Conservation (phyloP, 2,888 invertebrate genomes). For the Sminthurinus aureus region DNA sequence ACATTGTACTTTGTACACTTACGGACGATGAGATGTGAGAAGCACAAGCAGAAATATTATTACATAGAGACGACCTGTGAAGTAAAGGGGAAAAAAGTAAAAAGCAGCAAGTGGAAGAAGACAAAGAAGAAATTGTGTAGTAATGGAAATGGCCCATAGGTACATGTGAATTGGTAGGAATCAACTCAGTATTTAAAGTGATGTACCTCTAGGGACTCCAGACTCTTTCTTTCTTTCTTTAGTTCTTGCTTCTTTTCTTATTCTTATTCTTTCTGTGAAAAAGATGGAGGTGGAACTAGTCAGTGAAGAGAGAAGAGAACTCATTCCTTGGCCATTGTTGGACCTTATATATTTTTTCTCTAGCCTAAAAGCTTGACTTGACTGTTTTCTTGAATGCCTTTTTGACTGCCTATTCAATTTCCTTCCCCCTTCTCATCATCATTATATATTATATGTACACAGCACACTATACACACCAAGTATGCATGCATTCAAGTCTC, state of each 20-base stretch:
- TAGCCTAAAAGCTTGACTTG: slow-evolving; percentile 21
- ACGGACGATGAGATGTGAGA: background rate
- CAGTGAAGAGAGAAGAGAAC: slow-evolving; percentile 18
- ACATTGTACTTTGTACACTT: no score
- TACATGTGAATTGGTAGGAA: slow-evolving; percentile 9
- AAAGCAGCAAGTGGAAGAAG: background rate
- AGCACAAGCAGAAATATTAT: no score
- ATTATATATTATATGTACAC: background rate
- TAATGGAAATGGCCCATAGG: slow-evolving; percentile 7
- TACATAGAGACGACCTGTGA: no score
- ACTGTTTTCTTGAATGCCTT: no score
- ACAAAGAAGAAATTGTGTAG: slow-evolving; percentile 2
- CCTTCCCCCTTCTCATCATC: no score
- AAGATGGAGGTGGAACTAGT: slow-evolving; percentile 36
- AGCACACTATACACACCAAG: background rate
- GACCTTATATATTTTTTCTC: slow-evolving; percentile 19
- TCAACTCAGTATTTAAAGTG: slow-evolving; percentile 34
- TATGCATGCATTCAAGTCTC: background rate
- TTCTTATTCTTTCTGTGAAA: slow-evolving; percentile 9
- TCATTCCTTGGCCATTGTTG: slow-evolving; percentile 34
- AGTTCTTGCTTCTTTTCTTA: background rate
- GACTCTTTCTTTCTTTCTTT: slow-evolving; percentile 22
- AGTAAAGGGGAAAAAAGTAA: no score
- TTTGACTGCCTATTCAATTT: no score
- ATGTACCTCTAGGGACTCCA: slow-evolving; percentile 34